Evolutionary conservation across 2,113 vertebrate genomes (phyloP).

Genomic region (Neotoma lepida): DNA sequence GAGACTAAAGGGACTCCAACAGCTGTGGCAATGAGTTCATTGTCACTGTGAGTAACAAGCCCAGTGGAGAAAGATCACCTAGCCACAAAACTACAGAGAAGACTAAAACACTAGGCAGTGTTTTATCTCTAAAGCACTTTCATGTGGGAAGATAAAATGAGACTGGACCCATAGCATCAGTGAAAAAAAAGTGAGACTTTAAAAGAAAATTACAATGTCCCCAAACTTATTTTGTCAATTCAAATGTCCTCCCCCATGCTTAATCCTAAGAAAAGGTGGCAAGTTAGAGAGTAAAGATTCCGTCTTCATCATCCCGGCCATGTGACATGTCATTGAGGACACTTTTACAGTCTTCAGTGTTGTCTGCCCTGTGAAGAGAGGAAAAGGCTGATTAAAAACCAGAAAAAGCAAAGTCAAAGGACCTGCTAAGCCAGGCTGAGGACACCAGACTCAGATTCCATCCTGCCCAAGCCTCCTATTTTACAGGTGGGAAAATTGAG

Average conservation of each 20-base stretch:
- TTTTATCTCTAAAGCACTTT: background rate
- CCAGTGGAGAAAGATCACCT: background rate
- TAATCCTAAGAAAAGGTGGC: background rate
- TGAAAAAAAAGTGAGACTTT: background rate
- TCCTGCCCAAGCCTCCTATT: background rate
- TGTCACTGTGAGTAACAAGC: background rate
- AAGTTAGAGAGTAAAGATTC: conserved; percentile 77
- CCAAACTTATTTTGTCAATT: background rate
- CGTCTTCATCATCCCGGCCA: conserved; percentile 78
- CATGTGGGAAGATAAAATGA: background rate
- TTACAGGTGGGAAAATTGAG: conserved; percentile 1
- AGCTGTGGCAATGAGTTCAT: background rate
- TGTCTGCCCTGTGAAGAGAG: conserved; percentile 75
- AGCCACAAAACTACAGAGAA: background rate
- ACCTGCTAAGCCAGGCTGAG: background rate
- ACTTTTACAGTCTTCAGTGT: conserved; percentile 53
- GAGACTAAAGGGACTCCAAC: background rate
- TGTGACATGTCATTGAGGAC: conserved; percentile 16
- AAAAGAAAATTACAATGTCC: background rate
- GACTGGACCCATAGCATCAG: background rate
- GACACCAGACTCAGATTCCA: background rate
- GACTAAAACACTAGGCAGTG: background rate
- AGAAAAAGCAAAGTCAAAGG: background rate
- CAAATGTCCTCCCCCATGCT: background rate
- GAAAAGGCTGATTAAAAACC: conserved; percentile 9